phyloP scores from a whole-genome alignment of 2,888 invertebrate genomes.

The Harmothoe impar region DNA sequence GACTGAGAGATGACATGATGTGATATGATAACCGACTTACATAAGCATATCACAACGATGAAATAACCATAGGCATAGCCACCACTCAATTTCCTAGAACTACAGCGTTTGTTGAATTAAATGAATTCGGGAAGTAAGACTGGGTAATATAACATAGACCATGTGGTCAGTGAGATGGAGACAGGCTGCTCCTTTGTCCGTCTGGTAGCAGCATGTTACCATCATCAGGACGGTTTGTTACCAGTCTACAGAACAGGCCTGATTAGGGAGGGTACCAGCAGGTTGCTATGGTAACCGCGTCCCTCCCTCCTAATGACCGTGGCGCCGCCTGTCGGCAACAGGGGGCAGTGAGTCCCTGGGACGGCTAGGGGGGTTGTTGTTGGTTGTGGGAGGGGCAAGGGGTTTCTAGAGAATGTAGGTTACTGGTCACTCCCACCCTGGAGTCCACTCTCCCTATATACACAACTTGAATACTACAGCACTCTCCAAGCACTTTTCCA shows the following conservation, averaged over 20 bases:
- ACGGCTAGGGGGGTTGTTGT: not conserved
- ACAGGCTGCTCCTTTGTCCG: not conserved
- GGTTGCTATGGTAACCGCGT: constrained; percentile 52
- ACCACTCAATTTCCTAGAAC: too few species aligned
- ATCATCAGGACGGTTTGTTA: constrained; percentile 51
- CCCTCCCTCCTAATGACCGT: constrained; percentile 42
- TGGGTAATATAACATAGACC: too few species aligned
- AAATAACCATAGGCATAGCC: too few species aligned
- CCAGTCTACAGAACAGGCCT: constrained; percentile 54
- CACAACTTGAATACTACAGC: not conserved
- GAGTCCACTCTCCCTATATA: not conserved
- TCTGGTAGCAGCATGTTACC: constrained; percentile 32
- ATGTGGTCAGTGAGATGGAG: not conserved
- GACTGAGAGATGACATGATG: too few species aligned
- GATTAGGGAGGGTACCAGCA: constrained; percentile 46
- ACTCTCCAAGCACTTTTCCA: not conserved
- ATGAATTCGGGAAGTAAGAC: too few species aligned
- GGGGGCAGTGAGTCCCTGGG: not conserved
- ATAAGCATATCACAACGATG: too few species aligned
- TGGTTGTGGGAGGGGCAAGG: not conserved
- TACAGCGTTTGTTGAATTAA: too few species aligned
- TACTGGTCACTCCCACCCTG: not conserved
- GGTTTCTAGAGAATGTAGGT: constrained; percentile 37
- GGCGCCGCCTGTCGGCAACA: not conserved
- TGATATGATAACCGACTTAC: too few species aligned